These are phyloP conservation scores for Kryptopterus vitreolus DNA, from an alignment of 2,797 vertebrate genomes.

Conservation along the genomic window DNA sequence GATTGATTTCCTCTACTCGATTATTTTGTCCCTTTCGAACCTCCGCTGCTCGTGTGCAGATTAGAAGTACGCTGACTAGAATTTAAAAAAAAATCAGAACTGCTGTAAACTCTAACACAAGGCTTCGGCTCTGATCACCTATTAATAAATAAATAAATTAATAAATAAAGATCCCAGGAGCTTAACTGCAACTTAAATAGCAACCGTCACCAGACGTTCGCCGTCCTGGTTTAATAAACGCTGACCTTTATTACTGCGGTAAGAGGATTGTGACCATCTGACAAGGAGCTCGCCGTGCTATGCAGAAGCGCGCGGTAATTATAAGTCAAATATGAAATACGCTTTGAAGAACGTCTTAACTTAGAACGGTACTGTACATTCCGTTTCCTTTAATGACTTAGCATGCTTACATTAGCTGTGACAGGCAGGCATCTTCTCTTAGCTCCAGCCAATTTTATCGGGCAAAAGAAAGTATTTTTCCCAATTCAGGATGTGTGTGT, in stretches of 20 bases:
- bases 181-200: not conserved
- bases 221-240: not conserved
- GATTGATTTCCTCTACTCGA: not conserved
- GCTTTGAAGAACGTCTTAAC: not conserved
- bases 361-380: not conserved
- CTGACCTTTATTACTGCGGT: slow-evolving; percentile 7
- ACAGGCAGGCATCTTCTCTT: not conserved
- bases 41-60: not conserved
- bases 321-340: not conserved
- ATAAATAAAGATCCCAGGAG: not conserved
- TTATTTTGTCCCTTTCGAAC: not conserved
- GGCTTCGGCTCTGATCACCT: not conserved
- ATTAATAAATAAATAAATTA: no score
- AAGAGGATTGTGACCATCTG: slow-evolving; percentile 13
- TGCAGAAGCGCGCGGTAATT: not conserved
- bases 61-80: not conserved
- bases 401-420: not conserved
- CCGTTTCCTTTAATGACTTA: not conserved
- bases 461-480: not conserved
- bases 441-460: not conserved
- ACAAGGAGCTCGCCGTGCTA: not conserved
- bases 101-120: not conserved
- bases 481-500: not conserved
- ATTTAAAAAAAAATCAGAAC: not conserved
- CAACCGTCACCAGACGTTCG: not conserved